Percentiles rank a stretch among this genome's conserved stretches.
These are phyloP conservation scores for Hylyphantes graminicola DNA, from an alignment of 1,140 invertebrate species.

Conservation along the genomic window DNA sequence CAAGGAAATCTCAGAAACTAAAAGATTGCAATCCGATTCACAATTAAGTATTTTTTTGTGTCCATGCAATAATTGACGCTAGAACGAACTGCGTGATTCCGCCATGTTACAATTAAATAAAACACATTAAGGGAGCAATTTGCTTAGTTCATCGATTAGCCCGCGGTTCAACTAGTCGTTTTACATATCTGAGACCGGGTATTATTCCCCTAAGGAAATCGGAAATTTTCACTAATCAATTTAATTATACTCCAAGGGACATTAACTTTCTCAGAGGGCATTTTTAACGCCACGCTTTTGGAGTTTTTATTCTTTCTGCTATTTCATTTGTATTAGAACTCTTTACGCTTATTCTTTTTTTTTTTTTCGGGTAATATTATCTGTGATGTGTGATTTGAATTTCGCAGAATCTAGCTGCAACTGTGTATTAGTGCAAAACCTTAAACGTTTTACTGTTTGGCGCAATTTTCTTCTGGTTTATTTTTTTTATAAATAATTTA, in stretches of 20 bases:
- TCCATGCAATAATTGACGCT: constrained; percentile 43
- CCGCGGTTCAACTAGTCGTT: background rate
- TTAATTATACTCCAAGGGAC: constrained; percentile 22
- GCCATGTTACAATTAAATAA: constrained; percentile 44
- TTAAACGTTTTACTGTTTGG: background rate
- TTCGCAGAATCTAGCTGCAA: background rate
- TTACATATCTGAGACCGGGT: constrained; percentile 15
- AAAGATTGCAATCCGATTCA: constrained; percentile 21
- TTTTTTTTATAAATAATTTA: too few species aligned
- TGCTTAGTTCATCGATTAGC: constrained; percentile 31
- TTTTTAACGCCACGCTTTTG: background rate
- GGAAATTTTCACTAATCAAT: constrained; percentile 54
- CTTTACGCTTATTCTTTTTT: background rate
- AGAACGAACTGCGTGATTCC: constrained; percentile 36
- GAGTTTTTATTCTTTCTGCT: background rate
- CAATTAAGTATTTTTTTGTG: constrained; percentile 33
- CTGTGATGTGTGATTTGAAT: background rate
- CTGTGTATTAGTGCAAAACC: constrained; percentile 8
- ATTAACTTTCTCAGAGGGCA: constrained; percentile 4
- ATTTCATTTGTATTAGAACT: constrained; percentile 15
- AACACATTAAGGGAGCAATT: constrained; percentile 48
- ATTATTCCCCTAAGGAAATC: constrained; percentile 33
- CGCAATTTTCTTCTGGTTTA: background rate
- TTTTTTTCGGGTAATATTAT: constrained; percentile 16
- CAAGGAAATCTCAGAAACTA: constrained; percentile 19